Evolutionary conservation across 2,113 vertebrate genomes (phyloP), one percentile per base, ranked within the genome.

Genomic region (Zosterops lateralis): DNA sequence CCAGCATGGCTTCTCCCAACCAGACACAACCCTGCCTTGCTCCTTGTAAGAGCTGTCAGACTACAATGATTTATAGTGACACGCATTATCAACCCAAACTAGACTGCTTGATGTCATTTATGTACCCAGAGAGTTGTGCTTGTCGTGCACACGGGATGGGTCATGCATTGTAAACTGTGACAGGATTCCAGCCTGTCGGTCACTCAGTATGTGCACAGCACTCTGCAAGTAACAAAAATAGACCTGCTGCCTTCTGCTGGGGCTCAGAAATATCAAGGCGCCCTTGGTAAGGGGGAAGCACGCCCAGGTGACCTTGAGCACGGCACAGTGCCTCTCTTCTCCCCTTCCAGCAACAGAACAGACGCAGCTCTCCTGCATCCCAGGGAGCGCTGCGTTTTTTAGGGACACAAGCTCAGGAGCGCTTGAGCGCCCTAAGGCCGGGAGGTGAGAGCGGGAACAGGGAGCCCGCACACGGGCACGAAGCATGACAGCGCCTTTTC

Each of bases 261-360:
- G 12, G 70, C 92, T 91, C 91, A 83, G 81, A 73, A 95, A 72
- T 36, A 87, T 4, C 78, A 73, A 81, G 32, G 34, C 9, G 29
- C 45, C 81, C 81, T 89, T 18, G 62, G 19, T 14, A 66, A 58
- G 38, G 10, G 45, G 47, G 40, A 81, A 67, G 8, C 0, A n/a
- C 10, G 54, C 51, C 87, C 77, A 12, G 51, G 29, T 80, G 89
- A 93, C 95, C 93, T 95, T 94, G 87, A 82, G 29, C 4, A 12
- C 26, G 68, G 26, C 3, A 8, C 44, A 9, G 56, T 1, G 83
- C 9, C 48, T 29, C 29, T 6, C 44, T n/a, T 78, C 26, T 50
- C 22, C 29, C 25, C 24, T 20, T 14, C 17, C 29, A 26, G 21
- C 38, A 70, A 20, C 54, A 6, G 5, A 51, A 10, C 53, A 24